A percentile compares a stretch with the other conserved stretches of the same genome.
Evolutionary conservation across 2,797 vertebrate genomes (phyloP).

Genomic region (Coluber constrictor): DNA sequence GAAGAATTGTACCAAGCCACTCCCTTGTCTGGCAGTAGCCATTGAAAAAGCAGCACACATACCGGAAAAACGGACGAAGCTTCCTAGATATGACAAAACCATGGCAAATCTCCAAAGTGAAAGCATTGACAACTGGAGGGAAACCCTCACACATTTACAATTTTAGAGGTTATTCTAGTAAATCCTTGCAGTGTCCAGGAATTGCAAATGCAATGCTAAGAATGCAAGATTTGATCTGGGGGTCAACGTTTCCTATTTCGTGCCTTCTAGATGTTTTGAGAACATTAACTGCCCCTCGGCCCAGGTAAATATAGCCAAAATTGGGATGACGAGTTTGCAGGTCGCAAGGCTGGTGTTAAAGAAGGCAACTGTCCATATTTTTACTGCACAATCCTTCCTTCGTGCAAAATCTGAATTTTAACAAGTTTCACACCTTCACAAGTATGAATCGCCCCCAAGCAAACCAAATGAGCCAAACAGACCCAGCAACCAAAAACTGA

Average conservation of each 20-base stretch:
- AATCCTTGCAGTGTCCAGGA: neutral
- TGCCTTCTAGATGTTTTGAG: neutral
- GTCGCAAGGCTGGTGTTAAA: neutral
- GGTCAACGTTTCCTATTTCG: neutral
- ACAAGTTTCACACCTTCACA: neutral
- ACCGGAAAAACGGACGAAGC: too few relatives aligned
- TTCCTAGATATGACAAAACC: neutral
- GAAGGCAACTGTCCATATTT: neutral
- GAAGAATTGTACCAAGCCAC: neutral
- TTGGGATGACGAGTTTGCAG: neutral
- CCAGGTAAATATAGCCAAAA: neutral
- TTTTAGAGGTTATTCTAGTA: too few relatives aligned
- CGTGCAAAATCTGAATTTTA: neutral
- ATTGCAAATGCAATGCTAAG: neutral
- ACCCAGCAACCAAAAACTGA: neutral
- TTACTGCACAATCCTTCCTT: too few relatives aligned
- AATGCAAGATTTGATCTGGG: neutral
- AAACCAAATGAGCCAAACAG: too few relatives aligned
- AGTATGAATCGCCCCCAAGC: neutral
- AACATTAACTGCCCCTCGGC: neutral
- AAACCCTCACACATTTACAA: neutral
- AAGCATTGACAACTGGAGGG: neutral
- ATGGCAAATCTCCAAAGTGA: neutral
- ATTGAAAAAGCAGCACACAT: neutral
- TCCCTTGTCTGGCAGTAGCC: neutral